A percentile compares a stretch with the other conserved stretches of the same genome.
These are phyloP conservation scores for Asteroscopus sphinx DNA, from an alignment of 2,888 invertebrate genomes.

Conservation along the genomic window DNA sequence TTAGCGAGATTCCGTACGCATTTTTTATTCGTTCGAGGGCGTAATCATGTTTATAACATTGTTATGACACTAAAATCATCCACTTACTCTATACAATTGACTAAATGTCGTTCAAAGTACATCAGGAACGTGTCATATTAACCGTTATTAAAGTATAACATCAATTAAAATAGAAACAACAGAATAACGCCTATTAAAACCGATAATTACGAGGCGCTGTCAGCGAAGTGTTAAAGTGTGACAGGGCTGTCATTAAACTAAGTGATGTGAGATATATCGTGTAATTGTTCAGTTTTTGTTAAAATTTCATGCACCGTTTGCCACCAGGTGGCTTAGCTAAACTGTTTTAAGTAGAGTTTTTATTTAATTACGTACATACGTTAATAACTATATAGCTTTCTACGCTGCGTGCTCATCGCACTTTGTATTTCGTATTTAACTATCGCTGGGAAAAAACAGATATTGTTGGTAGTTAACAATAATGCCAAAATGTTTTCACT, in stretches of 20 bases:
- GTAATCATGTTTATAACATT: slow-evolving; percentile 9
- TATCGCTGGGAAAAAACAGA: slow-evolving; percentile 13
- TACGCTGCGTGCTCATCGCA: slow-evolving; percentile 23
- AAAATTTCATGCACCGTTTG: slow-evolving; percentile 78
- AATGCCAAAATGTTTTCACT: too few relatives aligned
- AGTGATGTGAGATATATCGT: slow-evolving; percentile 55
- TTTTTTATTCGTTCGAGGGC: too few relatives aligned
- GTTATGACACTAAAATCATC: slow-evolving; percentile 4
- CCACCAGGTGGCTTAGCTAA: slow-evolving; percentile 55
- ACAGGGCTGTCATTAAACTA: slow-evolving; percentile 65
- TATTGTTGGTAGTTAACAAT: background rate
- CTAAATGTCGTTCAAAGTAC: slow-evolving; percentile 11
- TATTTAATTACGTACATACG: slow-evolving; percentile 49
- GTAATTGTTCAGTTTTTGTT: slow-evolving; percentile 75
- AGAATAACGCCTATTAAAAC: slow-evolving; percentile 66
- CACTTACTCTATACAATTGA: slow-evolving; percentile 11
- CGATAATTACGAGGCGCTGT: slow-evolving; percentile 65
- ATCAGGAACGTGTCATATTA: slow-evolving; percentile 30
- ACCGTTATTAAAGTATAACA: slow-evolving; percentile 33
- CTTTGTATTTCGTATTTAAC: slow-evolving; percentile 33
- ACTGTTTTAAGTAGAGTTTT: slow-evolving; percentile 33
- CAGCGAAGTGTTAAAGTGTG: slow-evolving; percentile 68
- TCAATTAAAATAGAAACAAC: slow-evolving; percentile 54
- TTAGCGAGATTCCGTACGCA: too few relatives aligned
- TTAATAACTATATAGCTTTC: slow-evolving; percentile 42